Percentiles rank a stretch among this genome's conserved stretches.
phyloP scores from a whole-genome alignment of 2,797 vertebrate species.

The Hydrolagus colliei region DNA sequence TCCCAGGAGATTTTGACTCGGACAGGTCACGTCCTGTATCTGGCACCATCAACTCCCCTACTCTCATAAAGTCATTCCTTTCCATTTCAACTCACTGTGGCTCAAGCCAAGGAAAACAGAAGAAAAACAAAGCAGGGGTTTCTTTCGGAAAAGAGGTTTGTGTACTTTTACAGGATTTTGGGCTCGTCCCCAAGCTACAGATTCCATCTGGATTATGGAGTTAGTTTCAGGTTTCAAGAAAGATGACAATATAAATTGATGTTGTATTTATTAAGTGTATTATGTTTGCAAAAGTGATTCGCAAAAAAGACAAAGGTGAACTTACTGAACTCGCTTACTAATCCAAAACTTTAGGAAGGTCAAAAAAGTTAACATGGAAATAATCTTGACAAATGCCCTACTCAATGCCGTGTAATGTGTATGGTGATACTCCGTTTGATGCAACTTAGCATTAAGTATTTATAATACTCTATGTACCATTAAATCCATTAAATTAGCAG shows the following conservation, averaged over 20 bases:
- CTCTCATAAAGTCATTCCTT: constrained; percentile 47
- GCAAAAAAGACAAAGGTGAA: not conserved
- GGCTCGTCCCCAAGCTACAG: not conserved
- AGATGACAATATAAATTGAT: constrained; percentile 6
- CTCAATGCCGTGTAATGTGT: not conserved
- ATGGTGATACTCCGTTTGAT: not conserved
- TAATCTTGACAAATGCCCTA: not conserved
- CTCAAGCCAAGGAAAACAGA: constrained; percentile 53
- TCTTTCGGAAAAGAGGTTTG: not conserved
- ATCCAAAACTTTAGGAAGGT: not conserved
- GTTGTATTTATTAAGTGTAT: not conserved
- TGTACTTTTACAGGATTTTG: not conserved
- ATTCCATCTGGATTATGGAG: not conserved
- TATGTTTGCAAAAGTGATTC: not conserved
- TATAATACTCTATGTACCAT: not conserved
- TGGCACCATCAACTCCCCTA: constrained; percentile 46
- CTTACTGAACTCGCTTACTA: not conserved
- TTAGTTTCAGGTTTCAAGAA: not conserved
- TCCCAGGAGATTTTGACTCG: constrained; percentile 49
- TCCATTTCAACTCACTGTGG: constrained; percentile 42
- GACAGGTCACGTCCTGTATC: constrained; percentile 50
- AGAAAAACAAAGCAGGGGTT: constrained; percentile 34
- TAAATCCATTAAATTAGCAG: not conserved
- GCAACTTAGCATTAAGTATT: not conserved
- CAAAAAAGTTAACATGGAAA: not conserved